phyloP scores from a whole-genome alignment of 1,140 invertebrate species.

The Sminthurides bifidus region DNA sequence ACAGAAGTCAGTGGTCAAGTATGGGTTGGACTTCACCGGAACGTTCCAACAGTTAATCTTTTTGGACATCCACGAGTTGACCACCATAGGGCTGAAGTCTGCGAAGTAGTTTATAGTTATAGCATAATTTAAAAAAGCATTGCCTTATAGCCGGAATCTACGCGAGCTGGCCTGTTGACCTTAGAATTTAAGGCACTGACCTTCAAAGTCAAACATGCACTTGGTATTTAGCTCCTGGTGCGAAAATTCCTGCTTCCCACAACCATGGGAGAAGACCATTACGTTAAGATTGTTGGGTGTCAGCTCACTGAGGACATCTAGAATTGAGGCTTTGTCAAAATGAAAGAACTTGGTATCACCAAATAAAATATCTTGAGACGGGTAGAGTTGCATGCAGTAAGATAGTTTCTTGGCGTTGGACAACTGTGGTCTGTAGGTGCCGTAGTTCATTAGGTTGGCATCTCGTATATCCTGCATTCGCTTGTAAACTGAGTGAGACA shows the following conservation, averaged over 20 bases:
- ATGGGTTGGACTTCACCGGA: not conserved
- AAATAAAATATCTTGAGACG: conserved; percentile 62
- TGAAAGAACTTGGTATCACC: conserved; percentile 62
- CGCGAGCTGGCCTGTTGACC: too few species aligned
- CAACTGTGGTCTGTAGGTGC: not conserved
- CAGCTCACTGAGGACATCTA: conserved; percentile 50
- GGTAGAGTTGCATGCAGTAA: conserved; percentile 67
- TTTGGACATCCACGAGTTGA: not conserved
- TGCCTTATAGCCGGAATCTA: too few species aligned
- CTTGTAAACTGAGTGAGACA: conserved; percentile 55
- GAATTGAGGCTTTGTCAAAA: conserved; percentile 61
- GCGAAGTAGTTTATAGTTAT: not conserved
- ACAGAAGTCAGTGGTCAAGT: not conserved
- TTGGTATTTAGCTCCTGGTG: not conserved
- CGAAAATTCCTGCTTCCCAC: not conserved
- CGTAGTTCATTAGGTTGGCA: conserved; percentile 53
- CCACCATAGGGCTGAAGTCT: not conserved
- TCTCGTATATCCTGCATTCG: conserved; percentile 65
- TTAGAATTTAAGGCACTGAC: too few species aligned
- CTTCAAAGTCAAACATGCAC: not conserved
- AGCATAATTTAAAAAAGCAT: not conserved
- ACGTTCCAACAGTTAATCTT: not conserved
- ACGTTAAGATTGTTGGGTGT: conserved; percentile 61
- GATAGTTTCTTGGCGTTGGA: conserved; percentile 53
- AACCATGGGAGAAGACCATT: conserved; percentile 47